These are phyloP conservation scores for Bugula neritina DNA, from an alignment of 2,888 invertebrate genomes.

Conservation along the genomic window DNA sequence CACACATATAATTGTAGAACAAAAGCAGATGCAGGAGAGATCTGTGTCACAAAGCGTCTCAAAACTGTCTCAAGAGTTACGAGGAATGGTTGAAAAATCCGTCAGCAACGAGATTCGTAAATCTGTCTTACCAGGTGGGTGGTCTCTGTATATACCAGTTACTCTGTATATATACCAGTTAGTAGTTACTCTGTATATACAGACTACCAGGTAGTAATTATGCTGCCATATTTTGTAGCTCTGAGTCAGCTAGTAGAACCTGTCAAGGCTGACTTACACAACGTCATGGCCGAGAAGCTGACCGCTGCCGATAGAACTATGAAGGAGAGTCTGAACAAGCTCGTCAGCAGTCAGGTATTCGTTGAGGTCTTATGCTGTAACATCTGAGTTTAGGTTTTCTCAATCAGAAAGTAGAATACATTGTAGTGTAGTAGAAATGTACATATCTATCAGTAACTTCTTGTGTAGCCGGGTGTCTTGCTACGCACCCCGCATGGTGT, in stretches of 20 bases:
- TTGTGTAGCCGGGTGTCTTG: too few species aligned
- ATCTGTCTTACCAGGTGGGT: constrained; percentile 7
- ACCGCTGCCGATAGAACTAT: constrained; percentile 68
- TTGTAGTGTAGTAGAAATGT: too few species aligned
- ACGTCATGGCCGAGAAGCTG: constrained; percentile 68
- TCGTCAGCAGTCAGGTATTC: constrained; percentile 71
- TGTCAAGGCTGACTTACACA: constrained; percentile 67
- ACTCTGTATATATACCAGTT: too few species aligned
- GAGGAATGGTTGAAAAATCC: not conserved
- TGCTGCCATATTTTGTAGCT: constrained; percentile 56
- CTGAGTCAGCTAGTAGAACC: constrained; percentile 68
- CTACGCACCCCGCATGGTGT: too few species aligned
- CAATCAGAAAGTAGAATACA: too few species aligned
- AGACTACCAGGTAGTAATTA: too few species aligned
- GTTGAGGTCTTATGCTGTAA: not conserved
- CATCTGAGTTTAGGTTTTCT: too few species aligned
- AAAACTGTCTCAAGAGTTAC: constrained; percentile 1
- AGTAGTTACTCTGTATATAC: too few species aligned
- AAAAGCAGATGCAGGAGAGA: constrained; percentile 5
- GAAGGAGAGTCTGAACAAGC: constrained; percentile 72
- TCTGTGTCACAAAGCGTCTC: not conserved
- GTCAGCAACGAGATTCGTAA: not conserved
- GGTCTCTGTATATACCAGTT: too few species aligned
- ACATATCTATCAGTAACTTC: too few species aligned
- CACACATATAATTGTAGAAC: too few species aligned